These are phyloP conservation scores for Acrocera orbiculus DNA, from an alignment of 2,888 invertebrate genomes.

Conservation along the genomic window DNA sequence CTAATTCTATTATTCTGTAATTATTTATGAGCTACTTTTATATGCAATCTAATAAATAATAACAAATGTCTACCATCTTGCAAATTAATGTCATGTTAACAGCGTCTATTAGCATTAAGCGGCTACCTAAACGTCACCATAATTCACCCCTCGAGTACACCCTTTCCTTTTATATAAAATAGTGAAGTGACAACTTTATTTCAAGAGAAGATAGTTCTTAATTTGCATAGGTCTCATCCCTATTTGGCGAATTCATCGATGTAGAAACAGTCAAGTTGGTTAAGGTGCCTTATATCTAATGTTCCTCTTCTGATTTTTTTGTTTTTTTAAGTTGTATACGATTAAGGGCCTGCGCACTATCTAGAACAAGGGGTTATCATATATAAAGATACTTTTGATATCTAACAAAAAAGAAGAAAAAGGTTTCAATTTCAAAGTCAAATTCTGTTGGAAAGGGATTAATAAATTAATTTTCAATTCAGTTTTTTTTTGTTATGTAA, in stretches of 20 bases:
- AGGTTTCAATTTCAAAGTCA: conserved; percentile 1
- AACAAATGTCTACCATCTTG: conserved; percentile 4
- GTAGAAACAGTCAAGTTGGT: conserved; percentile 6
- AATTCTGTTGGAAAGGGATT: too few species aligned
- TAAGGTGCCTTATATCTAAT: too few species aligned
- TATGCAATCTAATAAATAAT: too few species aligned
- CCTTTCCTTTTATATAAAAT: conserved; percentile 2
- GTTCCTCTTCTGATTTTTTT: too few species aligned
- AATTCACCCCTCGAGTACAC: background rate
- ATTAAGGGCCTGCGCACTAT: background rate
- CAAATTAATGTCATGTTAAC: conserved; percentile 10
- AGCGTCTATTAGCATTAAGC: conserved; percentile 6
- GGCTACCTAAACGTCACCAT: conserved; percentile 2
- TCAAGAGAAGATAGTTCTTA: background rate
- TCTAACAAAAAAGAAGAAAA: background rate
- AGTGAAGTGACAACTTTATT: conserved; percentile 5
- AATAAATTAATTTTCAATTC: too few species aligned
- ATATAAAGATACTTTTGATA: conserved; percentile 2
- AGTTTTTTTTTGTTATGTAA: too few species aligned
- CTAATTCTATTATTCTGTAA: too few species aligned
- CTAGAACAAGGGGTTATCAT: conserved; percentile 1
- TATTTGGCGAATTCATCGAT: conserved; percentile 1
- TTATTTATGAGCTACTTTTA: too few species aligned
- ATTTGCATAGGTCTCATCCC: conserved; percentile 7
- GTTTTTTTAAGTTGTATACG: too few species aligned